Evolutionary conservation across 2,888 invertebrate genomes (phyloP), one percentile per base, ranked within the genome.

Genomic region (Gryllus longicercus): DNA sequence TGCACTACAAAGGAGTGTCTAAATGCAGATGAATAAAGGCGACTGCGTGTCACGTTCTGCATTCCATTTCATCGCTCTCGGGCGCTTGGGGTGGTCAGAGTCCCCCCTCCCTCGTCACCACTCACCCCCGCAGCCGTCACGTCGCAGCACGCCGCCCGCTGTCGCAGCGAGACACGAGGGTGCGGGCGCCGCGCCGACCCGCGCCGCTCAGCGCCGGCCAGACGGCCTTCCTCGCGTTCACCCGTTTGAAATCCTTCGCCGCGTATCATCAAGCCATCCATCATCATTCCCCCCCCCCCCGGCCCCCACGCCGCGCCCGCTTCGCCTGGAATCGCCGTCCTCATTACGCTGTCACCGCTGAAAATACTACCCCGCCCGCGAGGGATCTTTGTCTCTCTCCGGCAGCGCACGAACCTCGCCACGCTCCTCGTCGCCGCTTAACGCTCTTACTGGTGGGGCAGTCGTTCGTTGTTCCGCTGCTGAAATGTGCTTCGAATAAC

Each of bases 311-410:
- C n/a, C 63, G 16, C 63, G 14, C n/a, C 63, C 63, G 14, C 63
- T 63, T 63, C 63, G 63, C 63, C n/a, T 63, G 5, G 16, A 63
- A 63, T 63, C 63, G 5, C 63, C 63, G 38, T 63, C n/a, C 63
- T 63, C 63, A 63, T 63, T 63, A 63, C 63, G 63, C n/a, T 63
- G 63, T 63, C 63, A n/a, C 63, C 63, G 63, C n/a, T n/a, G 63
- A n/a, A 63, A 63, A 63, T n/a, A n/a, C 63, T n/a, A 63, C n/a
- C 63, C n/a, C 11, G 63, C 63, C 38, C 4, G 63, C 63, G 63
- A n/a, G 16, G 63, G 63, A 12, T 3, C n/a, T 63, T 38, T 38
- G 38, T 63, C 63, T 63, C 63, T 63, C 63, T 63, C n/a, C 63
- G 63, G 63, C n/a, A 38, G 38, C 38, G 8, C 5, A 8, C 38